phyloP scores from a whole-genome alignment of 1,140 invertebrate species.

The Atta texana region DNA sequence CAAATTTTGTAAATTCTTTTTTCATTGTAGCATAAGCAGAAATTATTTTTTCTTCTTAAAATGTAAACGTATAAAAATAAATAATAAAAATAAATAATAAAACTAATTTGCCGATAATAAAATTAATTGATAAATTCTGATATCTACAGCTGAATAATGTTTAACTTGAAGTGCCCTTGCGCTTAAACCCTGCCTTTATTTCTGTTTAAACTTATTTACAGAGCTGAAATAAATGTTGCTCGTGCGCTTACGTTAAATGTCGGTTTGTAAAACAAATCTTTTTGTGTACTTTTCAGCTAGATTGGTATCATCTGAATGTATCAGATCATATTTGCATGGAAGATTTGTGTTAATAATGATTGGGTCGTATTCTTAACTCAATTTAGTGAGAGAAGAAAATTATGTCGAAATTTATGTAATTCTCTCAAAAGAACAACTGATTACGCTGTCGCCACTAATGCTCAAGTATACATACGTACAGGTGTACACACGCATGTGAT shows the following conservation, averaged over 20 bases:
- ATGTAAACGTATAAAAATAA: too few species aligned
- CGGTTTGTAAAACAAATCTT: not conserved
- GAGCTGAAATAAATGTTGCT: not conserved
- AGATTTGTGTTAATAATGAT: constrained; percentile 19
- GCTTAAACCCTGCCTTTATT: not conserved
- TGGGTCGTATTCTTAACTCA: not conserved
- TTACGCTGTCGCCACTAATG: not conserved
- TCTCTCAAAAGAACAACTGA: not conserved
- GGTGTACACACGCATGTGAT: not conserved
- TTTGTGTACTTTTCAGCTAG: not conserved
- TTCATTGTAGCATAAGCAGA: too few species aligned
- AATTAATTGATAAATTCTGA: too few species aligned
- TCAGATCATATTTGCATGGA: constrained; percentile 4
- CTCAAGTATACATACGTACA: not conserved
- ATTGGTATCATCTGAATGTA: not conserved
- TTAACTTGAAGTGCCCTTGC: too few species aligned
- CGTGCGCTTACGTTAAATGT: not conserved
- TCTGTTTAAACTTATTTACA: not conserved
- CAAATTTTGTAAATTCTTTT: too few species aligned
- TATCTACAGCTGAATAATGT: not conserved
- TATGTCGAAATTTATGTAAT: not conserved
- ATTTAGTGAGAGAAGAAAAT: not conserved
- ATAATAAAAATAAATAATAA: too few species aligned
- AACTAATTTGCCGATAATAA: too few species aligned
- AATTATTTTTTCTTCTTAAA: too few species aligned